Percentiles rank a stretch among this genome's conserved stretches.
phyloP scores from a whole-genome alignment of 1,140 invertebrate species.

The Macrobrachium rosenbergii region DNA sequence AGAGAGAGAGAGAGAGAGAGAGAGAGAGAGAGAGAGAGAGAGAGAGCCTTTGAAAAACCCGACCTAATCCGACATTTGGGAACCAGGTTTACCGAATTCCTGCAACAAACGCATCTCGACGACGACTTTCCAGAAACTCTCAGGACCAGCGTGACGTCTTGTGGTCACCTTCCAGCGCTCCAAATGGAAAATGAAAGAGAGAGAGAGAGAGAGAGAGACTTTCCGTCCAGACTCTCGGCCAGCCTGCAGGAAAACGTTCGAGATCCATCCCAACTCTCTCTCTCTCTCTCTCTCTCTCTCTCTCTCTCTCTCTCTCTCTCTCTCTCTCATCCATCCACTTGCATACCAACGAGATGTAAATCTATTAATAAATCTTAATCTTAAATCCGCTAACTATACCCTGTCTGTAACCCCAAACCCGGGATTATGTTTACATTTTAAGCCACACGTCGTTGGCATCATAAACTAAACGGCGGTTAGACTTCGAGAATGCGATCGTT shows the following conservation, averaged over 20 bases:
- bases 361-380: slow-evolving; percentile 56
- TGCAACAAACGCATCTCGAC: no score
- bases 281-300: background rate
- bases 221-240: background rate
- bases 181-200: no score
- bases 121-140: no score
- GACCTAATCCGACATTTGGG: no score
- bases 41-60: no score
- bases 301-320: background rate
- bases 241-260: background rate
- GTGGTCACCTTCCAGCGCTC: no score
- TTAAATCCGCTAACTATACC: slow-evolving; percentile 41
- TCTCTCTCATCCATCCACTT: background rate
- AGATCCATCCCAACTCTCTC: background rate
- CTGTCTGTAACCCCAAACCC: slow-evolving; percentile 32
- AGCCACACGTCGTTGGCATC: slow-evolving; percentile 30
- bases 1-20: no score
- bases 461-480: background rate
- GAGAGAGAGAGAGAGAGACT: no score
- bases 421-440: slow-evolving; percentile 1
- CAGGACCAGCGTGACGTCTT: no score
- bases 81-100: no score
- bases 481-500: background rate
- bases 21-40: no score
- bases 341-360: slow-evolving; percentile 51